A percentile compares a stretch with the other conserved stretches of the same genome.
Conservation (phyloP, 2,113 vertebrate species). For the Leptocoma aspasia region DNA sequence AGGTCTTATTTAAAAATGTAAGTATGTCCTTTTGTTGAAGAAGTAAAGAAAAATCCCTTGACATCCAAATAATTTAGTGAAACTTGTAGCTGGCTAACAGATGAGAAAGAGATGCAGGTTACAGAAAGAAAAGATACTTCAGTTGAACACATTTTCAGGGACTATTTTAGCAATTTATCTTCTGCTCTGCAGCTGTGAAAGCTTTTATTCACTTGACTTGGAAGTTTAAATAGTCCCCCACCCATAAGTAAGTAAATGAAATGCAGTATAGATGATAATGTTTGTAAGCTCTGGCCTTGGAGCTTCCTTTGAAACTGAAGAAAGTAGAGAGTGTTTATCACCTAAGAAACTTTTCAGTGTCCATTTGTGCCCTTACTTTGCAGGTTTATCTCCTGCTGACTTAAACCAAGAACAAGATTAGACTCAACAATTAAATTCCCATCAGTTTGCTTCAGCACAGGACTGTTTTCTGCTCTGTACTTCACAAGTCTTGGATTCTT, state of each 20-base stretch:
- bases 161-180: background rate
- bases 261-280: background rate
- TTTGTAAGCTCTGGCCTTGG: background rate
- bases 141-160: background rate
- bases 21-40: background rate
- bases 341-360: background rate
- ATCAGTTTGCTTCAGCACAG: background rate
- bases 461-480: background rate
- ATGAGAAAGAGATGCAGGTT: background rate
- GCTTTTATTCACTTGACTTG: background rate
- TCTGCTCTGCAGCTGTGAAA: background rate
- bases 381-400: slow-evolving; percentile 9
- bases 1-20: background rate
- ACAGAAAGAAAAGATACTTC: background rate
- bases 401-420: slow-evolving; percentile 11
- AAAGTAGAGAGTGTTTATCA: background rate
- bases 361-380: background rate
- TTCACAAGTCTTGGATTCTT: background rate
- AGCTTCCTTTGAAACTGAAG: background rate
- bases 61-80: background rate
- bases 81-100: background rate
- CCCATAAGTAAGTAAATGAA: background rate
- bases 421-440: background rate
- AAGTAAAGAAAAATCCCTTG: background rate
- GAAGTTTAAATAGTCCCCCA: background rate